phyloP scores from a whole-genome alignment of 2,113 vertebrate species.

The Macquaria ambigua region DNA sequence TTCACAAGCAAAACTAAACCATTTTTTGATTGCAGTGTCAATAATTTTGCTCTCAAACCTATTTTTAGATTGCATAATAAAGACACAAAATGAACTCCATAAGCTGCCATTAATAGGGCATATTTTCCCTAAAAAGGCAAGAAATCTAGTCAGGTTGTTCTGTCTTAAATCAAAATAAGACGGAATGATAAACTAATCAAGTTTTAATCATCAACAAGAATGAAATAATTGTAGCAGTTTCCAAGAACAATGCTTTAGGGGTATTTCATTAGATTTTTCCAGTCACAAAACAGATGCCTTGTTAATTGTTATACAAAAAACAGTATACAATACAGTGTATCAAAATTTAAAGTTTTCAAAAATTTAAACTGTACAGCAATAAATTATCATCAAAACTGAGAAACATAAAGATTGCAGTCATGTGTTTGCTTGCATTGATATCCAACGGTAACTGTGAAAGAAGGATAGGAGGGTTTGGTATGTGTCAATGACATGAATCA shows the following conservation, averaged over 20 bases:
- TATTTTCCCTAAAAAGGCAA: too few relatives aligned
- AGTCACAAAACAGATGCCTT: background rate
- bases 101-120: too few relatives aligned
- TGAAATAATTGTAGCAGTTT: background rate
- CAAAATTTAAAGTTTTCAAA: background rate
- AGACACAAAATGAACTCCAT: too few relatives aligned
- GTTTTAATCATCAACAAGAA: background rate
- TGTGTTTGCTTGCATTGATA: background rate
- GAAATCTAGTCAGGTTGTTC: background rate
- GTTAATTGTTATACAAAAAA: background rate
- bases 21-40: too few relatives aligned
- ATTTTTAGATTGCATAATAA: too few relatives aligned
- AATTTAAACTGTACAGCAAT: background rate
- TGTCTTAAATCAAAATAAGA: background rate
- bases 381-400: background rate
- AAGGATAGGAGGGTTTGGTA: background rate
- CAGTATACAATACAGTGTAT: background rate
- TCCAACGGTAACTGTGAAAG: background rate
- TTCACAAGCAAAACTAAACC: too few relatives aligned
- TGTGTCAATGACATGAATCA: background rate
- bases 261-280: background rate
- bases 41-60: too few relatives aligned
- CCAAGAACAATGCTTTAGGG: background rate
- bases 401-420: background rate
- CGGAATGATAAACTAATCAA: background rate